Base-by-base conservation (phyloP, 2,888 invertebrate genomes). In the Herminia tarsipennalis region DNA sequence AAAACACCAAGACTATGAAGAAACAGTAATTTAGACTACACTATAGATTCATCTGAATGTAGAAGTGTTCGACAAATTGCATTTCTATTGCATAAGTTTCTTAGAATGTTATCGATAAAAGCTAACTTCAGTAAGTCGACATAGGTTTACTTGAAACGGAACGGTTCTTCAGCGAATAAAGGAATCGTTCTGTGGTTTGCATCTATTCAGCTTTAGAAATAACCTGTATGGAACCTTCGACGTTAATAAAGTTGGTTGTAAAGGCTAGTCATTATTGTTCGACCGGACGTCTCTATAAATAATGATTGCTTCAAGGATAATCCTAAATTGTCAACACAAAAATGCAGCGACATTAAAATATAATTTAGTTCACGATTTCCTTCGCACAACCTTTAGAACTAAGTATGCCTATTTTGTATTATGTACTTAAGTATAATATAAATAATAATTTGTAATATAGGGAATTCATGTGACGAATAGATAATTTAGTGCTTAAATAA, bases 291-390 rank as follows among this genome's bases (percentile, higher is more conserved):
- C 27, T 51, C 30, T 35, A 47, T 28, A 43, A 45, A 60, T 49
- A 62, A 53, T 43, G 40, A 52, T 53, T 42, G 34, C 44, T 54
- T 51, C 62, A 54, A 60, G 60, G 54, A 46, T 49, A 44, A 44
- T 44, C 20, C 17, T 44, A 42, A 55, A 52, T 38, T 48, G 41
- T 43, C 27, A 38, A 25, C 17, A 34, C 16, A 42, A 53, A 57
- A 63, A 53, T 56, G 25, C 47, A 49, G 20, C 12, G 18, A 40
- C 40, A 61, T 63, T 52, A 56, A 44, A 61, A 24, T 34, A 47
- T 50, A 45, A 64, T 56, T 56, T 22, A 29, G 51, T 32, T 30
- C 61, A 64, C 44, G 46, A 60, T 49, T 64, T 64, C 63, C 64
- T 51, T 25, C 35, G 37, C n/a, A 35, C 38, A 39, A 43, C 46